Conservation (phyloP, 92 coral and sea anemone genomes). For the Ricordea florida region DNA sequence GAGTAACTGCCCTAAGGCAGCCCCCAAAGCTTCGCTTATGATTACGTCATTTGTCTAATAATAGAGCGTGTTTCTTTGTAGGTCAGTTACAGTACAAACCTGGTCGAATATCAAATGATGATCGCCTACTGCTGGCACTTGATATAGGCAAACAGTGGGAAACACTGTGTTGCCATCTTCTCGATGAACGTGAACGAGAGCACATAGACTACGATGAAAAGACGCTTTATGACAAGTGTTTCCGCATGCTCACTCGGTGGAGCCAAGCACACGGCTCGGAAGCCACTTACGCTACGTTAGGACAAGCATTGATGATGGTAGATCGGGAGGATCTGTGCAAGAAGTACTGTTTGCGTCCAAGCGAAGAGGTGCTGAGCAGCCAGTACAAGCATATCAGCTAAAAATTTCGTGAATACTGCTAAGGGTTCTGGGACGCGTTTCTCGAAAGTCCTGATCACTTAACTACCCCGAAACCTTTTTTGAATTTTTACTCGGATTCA, state of each 20-base stretch:
- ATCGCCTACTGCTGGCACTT: slow-evolving; percentile 5
- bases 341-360: slow-evolving; percentile 10
- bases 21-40: too few relatives aligned
- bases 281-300: slow-evolving; percentile 24
- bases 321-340: slow-evolving; percentile 1
- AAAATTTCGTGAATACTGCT: too few relatives aligned
- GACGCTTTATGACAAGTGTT: slow-evolving; percentile 21
- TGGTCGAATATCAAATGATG: slow-evolving; percentile 17
- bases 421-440: too few relatives aligned
- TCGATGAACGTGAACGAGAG: not conserved
- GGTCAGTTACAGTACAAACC: slow-evolving; percentile 5
- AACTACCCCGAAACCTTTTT: too few relatives aligned
- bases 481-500: too few relatives aligned
- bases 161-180: slow-evolving; percentile 4
- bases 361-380: slow-evolving; percentile 10
- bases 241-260: not conserved
- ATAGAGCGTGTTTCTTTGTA: too few relatives aligned
- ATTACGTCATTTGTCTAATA: too few relatives aligned
- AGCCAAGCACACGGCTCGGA: not conserved
- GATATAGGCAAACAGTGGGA: slow-evolving; percentile 32
- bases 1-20: too few relatives aligned
- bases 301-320: slow-evolving; percentile 9
- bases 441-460: too few relatives aligned
- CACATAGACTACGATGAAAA: slow-evolving; percentile 21
- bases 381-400: not conserved